A percentile compares a stretch with the other conserved stretches of the same genome.
Conservation (phyloP, 2,888 invertebrate genomes). For the Brachyptera risi region DNA sequence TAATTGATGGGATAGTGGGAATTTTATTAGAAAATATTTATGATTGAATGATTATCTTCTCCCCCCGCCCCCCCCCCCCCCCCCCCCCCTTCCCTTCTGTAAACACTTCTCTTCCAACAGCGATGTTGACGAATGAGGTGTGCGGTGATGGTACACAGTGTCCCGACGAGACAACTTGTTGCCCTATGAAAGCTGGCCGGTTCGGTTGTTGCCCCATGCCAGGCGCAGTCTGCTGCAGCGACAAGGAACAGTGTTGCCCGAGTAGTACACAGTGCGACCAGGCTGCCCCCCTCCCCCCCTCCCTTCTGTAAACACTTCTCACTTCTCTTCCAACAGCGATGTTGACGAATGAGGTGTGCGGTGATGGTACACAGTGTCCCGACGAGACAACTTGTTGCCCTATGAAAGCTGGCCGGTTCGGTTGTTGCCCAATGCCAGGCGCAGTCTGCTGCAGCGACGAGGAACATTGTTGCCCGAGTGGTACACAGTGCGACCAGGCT, state of each 20-base stretch:
- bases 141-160: constrained; percentile 13
- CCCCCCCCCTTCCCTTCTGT: too few relatives aligned
- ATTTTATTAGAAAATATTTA: too few relatives aligned
- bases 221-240: constrained; percentile 21
- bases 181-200: constrained; percentile 4
- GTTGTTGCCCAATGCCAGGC: constrained; percentile 17
- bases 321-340: neutral
- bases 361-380: constrained; percentile 12
- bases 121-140: neutral
- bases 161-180: constrained; percentile 19
- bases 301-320: neutral
- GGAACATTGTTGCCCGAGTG: constrained; percentile 24
- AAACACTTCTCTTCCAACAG: too few relatives aligned
- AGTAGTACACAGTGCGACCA: neutral
- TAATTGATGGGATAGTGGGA: too few relatives aligned
- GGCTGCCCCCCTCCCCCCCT: too few relatives aligned
- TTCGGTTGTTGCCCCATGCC: constrained; percentile 21
- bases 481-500: neutral
- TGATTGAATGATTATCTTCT: too few relatives aligned
- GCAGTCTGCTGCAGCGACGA: constrained; percentile 24
- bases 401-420: constrained; percentile 1
- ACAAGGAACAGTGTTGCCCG: constrained; percentile 23
- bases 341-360: neutral
- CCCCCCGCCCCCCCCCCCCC: too few relatives aligned
- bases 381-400: constrained; percentile 21